Conservation (phyloP, 1,140 invertebrate species). For the Phymorhynchus buccinoides region DNA sequence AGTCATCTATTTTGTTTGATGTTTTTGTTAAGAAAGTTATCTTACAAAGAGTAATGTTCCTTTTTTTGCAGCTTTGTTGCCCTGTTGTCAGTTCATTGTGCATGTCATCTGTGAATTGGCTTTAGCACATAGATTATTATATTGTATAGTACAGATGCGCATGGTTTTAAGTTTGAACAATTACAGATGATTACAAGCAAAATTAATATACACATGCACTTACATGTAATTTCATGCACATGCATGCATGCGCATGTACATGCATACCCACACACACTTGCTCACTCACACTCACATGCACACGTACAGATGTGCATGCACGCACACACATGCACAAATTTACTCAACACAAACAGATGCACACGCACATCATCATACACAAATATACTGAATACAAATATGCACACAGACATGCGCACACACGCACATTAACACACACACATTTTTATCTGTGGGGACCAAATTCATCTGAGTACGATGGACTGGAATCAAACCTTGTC, state of each 20-base stretch:
- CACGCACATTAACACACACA: too few species aligned
- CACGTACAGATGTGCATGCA: background rate
- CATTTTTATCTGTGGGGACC: too few species aligned
- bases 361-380: background rate
- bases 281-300: background rate
- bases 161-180: too few species aligned
- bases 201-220: background rate
- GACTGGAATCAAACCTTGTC: too few species aligned
- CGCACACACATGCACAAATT: background rate
- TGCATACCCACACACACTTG: background rate
- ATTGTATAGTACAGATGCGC: too few species aligned
- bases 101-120: background rate
- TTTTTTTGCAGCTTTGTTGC: background rate
- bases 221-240: conserved; percentile 24
- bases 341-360: background rate
- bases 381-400: too few species aligned
- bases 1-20: background rate
- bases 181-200: too few species aligned
- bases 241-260: conserved; percentile 11
- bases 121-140: too few species aligned
- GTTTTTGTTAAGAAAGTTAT: background rate
- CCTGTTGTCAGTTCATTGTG: background rate
- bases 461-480: too few species aligned
- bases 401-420: too few species aligned
- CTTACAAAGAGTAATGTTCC: background rate